These are phyloP conservation scores for Dusona sp. DNA, from an alignment of 2,888 invertebrate genomes.

Conservation along the genomic window DNA sequence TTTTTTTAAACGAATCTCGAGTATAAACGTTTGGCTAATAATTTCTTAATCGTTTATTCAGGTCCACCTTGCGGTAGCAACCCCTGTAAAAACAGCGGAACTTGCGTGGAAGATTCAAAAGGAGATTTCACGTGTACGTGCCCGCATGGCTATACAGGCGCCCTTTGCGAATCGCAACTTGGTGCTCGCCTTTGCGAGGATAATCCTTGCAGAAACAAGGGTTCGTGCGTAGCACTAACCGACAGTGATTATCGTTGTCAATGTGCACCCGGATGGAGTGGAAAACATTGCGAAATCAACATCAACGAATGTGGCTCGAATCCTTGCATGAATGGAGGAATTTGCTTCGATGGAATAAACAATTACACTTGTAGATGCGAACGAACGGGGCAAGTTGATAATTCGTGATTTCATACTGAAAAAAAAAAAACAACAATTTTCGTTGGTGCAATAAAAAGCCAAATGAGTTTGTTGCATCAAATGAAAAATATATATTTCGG, in stretches of 20 bases:
- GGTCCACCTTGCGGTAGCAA: slow-evolving; percentile 90
- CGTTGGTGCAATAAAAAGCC: not conserved
- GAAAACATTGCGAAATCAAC: slow-evolving; percentile 90
- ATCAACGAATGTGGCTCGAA: slow-evolving; percentile 91
- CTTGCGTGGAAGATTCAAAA: slow-evolving; percentile 89
- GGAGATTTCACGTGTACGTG: slow-evolving; percentile 92
- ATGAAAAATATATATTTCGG: not conserved
- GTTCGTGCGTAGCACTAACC: slow-evolving; percentile 89
- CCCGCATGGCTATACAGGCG: slow-evolving; percentile 88
- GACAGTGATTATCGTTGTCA: slow-evolving; percentile 85
- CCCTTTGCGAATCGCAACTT: slow-evolving; percentile 90
- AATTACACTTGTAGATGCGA: slow-evolving; percentile 92
- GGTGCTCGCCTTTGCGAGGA: slow-evolving; percentile 90
- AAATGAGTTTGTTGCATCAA: not conserved
- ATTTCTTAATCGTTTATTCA: slow-evolving; percentile 72
- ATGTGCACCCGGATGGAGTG: slow-evolving; percentile 87
- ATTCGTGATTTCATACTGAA: not conserved
- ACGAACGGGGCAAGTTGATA: slow-evolving; percentile 86
- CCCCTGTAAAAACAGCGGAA: slow-evolving; percentile 91
- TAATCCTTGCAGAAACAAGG: slow-evolving; percentile 93
- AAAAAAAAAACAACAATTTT: not conserved
- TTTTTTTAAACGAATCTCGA: no score
- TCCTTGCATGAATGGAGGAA: slow-evolving; percentile 90
- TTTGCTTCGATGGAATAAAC: slow-evolving; percentile 90
- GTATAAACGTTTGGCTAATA: not conserved